Percentiles rank a stretch among this genome's conserved stretches.
Conservation (phyloP, 2,113 vertebrate genomes). For the Oncorhynchus masou region DNA sequence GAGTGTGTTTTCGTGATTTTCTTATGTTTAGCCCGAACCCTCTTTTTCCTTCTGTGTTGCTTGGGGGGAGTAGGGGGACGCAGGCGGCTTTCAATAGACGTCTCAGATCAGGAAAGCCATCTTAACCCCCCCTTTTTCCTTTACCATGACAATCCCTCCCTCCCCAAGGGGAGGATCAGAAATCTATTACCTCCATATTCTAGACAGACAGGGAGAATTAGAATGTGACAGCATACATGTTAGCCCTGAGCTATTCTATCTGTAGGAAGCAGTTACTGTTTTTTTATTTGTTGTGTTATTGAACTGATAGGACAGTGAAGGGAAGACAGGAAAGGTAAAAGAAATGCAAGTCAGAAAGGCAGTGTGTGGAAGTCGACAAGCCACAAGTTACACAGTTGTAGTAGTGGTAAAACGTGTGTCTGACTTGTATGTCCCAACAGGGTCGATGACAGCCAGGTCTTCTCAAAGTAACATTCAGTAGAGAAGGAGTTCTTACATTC, state of each 20-base stretch:
- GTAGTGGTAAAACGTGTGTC: neutral
- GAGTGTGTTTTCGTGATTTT: slow-evolving; percentile 14
- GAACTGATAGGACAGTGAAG: too few relatives aligned
- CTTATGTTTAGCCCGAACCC: slow-evolving; percentile 11
- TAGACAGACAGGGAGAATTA: neutral
- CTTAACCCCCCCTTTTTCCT: slow-evolving; percentile 4
- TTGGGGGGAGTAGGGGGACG: neutral
- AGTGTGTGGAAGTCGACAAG: too few relatives aligned
- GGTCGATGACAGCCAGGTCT: neutral
- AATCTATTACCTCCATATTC: slow-evolving; percentile 21
- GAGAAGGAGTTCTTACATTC: neutral
- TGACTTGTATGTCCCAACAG: neutral
- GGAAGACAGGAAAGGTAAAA: too few relatives aligned
- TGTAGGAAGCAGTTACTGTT: too few relatives aligned
- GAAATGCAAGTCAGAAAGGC: too few relatives aligned
- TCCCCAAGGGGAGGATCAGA: slow-evolving; percentile 34
- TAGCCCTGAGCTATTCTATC: neutral
- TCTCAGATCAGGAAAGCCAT: slow-evolving; percentile 15
- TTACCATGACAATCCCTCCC: slow-evolving; percentile 24
- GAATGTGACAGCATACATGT: neutral
- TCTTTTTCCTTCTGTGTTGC: slow-evolving; percentile 11
- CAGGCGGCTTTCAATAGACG: slow-evolving; percentile 15
- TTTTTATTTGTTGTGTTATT: too few relatives aligned
- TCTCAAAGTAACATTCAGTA: neutral
- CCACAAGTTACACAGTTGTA: neutral